These are phyloP conservation scores for Brachyrhaphis roseni DNA, from an alignment of 2,797 vertebrate genomes.

Conservation along the genomic window DNA sequence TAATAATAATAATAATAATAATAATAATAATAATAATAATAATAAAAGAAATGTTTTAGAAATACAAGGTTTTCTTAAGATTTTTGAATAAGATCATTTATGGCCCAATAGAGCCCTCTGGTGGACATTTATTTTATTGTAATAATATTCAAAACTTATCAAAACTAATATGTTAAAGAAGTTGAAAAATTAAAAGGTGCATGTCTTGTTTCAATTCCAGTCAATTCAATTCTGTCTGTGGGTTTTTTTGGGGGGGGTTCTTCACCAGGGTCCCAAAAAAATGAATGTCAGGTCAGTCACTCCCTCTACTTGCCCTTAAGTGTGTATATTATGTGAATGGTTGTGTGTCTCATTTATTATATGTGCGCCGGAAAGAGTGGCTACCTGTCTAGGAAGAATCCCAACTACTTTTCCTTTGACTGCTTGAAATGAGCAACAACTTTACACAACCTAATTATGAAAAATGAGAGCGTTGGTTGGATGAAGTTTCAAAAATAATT, in stretches of 20 bases:
- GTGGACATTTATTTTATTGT: constrained; percentile 36
- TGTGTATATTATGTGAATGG: not conserved
- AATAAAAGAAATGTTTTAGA: not conserved
- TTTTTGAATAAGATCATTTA: not conserved
- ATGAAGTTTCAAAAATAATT: not conserved
- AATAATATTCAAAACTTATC: not conserved
- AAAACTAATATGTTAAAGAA: not conserved
- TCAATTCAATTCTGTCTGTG: not conserved
- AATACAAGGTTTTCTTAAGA: not conserved
- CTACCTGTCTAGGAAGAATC: not conserved
- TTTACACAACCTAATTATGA: not conserved
- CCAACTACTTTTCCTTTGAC: not conserved
- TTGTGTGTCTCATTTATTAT: not conserved
- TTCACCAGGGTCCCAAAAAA: not conserved
- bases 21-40: no score
- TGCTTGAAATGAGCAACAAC: not conserved
- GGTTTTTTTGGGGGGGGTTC: not conserved
- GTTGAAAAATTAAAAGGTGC: not conserved
- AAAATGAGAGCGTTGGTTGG: not conserved
- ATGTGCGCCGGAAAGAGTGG: not conserved
- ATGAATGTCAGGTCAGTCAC: not conserved
- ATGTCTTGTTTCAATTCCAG: not conserved
- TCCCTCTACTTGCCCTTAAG: not conserved
- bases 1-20: no score
- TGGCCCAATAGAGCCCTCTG: constrained; percentile 42